Percentiles rank a stretch among this genome's conserved stretches.
Evolutionary conservation across 2,888 invertebrate genomes (phyloP).

Genomic region (Pseudanteris insignis): DNA sequence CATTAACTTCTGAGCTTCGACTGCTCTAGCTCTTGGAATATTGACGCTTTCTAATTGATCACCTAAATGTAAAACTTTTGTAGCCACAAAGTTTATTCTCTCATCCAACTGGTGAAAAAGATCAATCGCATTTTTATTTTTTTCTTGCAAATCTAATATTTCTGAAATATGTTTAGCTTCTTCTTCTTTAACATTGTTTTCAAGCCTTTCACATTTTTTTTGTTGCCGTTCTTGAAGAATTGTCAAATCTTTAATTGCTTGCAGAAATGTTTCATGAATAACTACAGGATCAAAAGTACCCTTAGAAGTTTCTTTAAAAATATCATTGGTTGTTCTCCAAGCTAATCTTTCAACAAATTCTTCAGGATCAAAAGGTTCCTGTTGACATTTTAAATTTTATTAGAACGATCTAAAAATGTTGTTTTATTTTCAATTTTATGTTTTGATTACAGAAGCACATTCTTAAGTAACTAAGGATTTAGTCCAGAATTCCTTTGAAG

Average conservation of each 20-base stretch:
- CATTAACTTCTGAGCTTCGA: constrained; percentile 93
- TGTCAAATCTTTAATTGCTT: constrained; percentile 85
- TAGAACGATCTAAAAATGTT: not conserved
- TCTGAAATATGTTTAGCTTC: constrained; percentile 84
- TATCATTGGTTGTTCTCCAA: constrained; percentile 86
- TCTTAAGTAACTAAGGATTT: no score
- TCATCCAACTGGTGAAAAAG: constrained; percentile 93
- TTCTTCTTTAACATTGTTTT: constrained; percentile 84
- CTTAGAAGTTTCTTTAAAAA: constrained; percentile 74
- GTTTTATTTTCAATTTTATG: not conserved
- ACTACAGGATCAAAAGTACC: constrained; percentile 85
- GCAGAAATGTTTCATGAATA: constrained; percentile 90
- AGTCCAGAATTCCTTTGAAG: no score
- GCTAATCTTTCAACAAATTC: constrained; percentile 97
- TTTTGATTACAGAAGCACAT: not conserved
- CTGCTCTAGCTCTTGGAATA: constrained; percentile 91
- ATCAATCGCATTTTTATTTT: constrained; percentile 86
- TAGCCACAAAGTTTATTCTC: constrained; percentile 95
- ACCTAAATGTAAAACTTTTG: constrained; percentile 97
- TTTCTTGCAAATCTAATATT: constrained; percentile 83
- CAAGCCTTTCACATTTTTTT: constrained; percentile 85
- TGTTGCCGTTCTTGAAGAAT: constrained; percentile 85
- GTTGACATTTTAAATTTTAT: constrained; percentile 6
- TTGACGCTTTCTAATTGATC: constrained; percentile 97
- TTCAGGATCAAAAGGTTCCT: constrained; percentile 97